A percentile compares a stretch with the other conserved stretches of the same genome.
Conservation (phyloP, 2,113 vertebrate genomes). For the Pungitius pungitius region DNA sequence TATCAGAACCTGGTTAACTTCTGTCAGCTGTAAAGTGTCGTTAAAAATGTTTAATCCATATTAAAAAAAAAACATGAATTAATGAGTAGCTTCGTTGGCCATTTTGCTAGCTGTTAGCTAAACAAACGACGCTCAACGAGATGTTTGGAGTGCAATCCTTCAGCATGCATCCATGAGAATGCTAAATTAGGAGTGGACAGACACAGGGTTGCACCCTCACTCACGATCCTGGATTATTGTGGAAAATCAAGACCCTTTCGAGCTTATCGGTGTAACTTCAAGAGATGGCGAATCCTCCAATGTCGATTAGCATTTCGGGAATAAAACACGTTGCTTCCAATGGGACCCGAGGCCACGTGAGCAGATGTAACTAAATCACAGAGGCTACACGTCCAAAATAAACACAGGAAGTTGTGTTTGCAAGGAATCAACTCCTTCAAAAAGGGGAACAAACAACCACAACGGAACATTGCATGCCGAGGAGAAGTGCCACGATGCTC, state of each 20-base stretch:
- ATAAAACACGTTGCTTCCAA: constrained; percentile 15
- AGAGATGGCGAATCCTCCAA: constrained; percentile 30
- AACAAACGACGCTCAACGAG: not conserved
- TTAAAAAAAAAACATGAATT: not conserved
- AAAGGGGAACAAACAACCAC: constrained; percentile 35
- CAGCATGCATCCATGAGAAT: not conserved
- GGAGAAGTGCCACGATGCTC: constrained; percentile 14
- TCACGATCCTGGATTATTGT: not conserved
- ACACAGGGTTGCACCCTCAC: not conserved
- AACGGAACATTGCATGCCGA: not conserved
- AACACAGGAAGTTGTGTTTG: constrained; percentile 14
- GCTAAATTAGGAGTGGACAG: not conserved
- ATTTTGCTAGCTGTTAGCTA: not conserved
- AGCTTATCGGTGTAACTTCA: constrained; percentile 10
- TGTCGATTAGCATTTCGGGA: not conserved
- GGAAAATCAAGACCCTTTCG: not conserved
- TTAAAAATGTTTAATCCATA: not conserved
- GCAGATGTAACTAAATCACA: constrained; percentile 47
- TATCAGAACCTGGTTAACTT: not conserved
- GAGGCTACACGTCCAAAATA: constrained; percentile 26
- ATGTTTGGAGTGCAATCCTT: too few relatives aligned
- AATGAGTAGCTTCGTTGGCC: not conserved
- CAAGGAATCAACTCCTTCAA: constrained; percentile 31
- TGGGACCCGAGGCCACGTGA: constrained; percentile 44
- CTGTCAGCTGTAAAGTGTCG: not conserved